A percentile compares a stretch with the other conserved stretches of the same genome.
These are phyloP conservation scores for Drosophila oshimai DNA, from an alignment of 1,140 invertebrate species.

Conservation along the genomic window DNA sequence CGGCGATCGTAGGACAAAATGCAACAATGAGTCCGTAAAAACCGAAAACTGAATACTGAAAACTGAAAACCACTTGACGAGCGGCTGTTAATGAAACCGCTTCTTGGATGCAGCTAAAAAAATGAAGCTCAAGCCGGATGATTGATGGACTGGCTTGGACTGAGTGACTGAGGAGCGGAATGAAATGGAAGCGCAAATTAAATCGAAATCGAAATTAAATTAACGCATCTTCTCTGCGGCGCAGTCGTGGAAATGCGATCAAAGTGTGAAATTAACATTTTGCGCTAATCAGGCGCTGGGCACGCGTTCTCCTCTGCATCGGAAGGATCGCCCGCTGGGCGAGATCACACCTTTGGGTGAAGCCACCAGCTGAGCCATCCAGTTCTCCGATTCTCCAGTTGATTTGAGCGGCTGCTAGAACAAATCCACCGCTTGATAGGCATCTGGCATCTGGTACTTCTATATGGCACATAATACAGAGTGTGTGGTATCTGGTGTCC, in stretches of 20 bases:
- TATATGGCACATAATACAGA: neutral
- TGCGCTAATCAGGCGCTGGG: constrained; percentile 68
- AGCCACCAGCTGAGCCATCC: constrained; percentile 15
- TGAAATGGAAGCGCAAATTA: constrained; percentile 49
- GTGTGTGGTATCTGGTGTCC: neutral
- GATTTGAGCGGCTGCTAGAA: constrained; percentile 40
- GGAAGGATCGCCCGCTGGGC: constrained; percentile 6
- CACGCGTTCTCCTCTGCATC: constrained; percentile 49
- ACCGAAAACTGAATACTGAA: too few species aligned
- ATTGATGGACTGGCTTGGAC: constrained; percentile 55
- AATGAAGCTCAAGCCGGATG: constrained; percentile 24
- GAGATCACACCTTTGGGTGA: constrained; percentile 8
- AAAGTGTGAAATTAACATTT: constrained; percentile 79
- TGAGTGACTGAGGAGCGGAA: constrained; percentile 4
- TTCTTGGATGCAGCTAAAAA: constrained; percentile 2
- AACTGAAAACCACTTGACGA: constrained; percentile 70
- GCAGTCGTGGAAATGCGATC: constrained; percentile 67
- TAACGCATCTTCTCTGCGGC: constrained; percentile 58
- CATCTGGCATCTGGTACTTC: constrained; percentile 36
- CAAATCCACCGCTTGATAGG: constrained; percentile 37
- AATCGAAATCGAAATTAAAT: constrained; percentile 79
- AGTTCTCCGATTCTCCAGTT: neutral
- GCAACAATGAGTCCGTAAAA: constrained; percentile 58
- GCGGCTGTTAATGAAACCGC: constrained; percentile 55
- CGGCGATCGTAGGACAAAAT: constrained; percentile 62